Evolutionary conservation across 2,113 vertebrate genomes (phyloP).

Genomic region (Copsychus sechellarum): DNA sequence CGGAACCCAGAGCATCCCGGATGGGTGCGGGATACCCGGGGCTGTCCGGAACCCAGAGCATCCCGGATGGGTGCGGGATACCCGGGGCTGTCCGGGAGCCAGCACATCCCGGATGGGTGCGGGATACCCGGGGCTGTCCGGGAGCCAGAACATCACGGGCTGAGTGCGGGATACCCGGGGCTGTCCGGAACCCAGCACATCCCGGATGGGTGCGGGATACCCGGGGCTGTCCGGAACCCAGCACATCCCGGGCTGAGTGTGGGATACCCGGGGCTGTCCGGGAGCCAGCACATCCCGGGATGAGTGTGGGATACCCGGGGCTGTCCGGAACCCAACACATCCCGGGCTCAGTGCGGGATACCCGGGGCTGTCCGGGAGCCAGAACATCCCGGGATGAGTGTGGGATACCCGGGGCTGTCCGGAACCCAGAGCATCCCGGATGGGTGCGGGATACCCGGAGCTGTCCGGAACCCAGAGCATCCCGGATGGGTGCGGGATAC

Average conservation of each 20-base stretch:
- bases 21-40: too few relatives aligned
- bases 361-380: too few relatives aligned
- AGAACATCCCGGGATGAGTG: background rate
- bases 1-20: background rate
- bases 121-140: background rate
- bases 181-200: background rate
- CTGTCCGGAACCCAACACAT: background rate
- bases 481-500: background rate
- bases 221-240: background rate
- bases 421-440: background rate
- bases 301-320: background rate
- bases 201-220: background rate
- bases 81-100: too few relatives aligned
- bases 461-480: background rate
- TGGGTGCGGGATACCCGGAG: background rate
- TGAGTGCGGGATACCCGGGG: background rate
- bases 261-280: too few relatives aligned
- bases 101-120: too few relatives aligned
- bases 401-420: background rate
- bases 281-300: background rate
- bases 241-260: background rate
- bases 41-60: too few relatives aligned
- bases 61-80: too few relatives aligned
- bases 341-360: too few relatives aligned
- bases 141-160: rapidly evolving